Base-by-base conservation (phyloP, 2,113 vertebrate genomes). In the Zootoca vivipara region DNA sequence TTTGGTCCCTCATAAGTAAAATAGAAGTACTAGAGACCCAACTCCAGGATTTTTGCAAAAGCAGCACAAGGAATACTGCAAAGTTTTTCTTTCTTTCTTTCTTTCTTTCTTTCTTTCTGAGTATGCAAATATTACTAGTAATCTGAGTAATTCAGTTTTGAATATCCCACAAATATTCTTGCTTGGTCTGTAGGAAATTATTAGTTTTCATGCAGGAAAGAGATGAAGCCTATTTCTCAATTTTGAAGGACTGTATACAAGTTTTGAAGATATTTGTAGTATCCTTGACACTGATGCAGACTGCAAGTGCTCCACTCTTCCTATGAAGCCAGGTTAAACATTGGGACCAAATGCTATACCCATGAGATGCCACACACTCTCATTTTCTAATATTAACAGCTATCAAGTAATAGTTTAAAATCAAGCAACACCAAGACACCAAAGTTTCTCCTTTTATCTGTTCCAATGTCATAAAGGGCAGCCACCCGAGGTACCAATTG, bases 321-420 rank as follows among this genome's bases (percentile, higher is more conserved):
- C 26, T 69, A 42, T 33, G 28, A 52, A 2, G 10, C 46, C 46
- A 85, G 91, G 67, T 46, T 86, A 6, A 24, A 89, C 5, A 40
- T 69, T 62, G 38, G 70, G 85, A 64, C 46, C 75, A 90, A 92
- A 65, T 46, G 33, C 40, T 84, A 70, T 35, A 72, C 15, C 67
- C 38, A 89, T 24, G 52, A 72, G 38, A 62, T 64, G 83, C 56
- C 69, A 89, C 30, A 85, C 28, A 82, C 26, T 74, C 3, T 12
- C 46, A 82, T 69, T 81, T 83, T 38, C 20, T 82, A 9, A 74
- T 30, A 22, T 62, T 64, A 42, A 40, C 16, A 24, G 46, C 40
- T 58, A n/a, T 79, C 38, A 81, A 52, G 2, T 64, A 70, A 7
- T 26, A 40, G 46, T 40, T 72, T 58, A 38, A n/a, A 62, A 62